Evolutionary conservation across 2,113 vertebrate genomes (phyloP), one percentile per base, ranked within the genome.

Genomic region (Proterorhinus semilunaris): DNA sequence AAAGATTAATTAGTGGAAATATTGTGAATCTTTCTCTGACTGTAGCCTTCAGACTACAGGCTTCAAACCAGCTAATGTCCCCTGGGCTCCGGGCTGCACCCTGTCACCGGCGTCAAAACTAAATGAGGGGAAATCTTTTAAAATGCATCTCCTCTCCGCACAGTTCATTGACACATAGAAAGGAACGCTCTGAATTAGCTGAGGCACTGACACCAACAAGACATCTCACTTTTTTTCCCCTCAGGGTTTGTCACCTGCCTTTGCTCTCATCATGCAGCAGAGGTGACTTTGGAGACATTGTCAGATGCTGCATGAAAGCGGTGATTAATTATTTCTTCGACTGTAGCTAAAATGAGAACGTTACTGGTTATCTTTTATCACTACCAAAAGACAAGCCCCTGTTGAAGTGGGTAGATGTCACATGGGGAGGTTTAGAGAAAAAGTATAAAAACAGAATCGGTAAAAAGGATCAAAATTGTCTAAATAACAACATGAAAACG

Each of bases 301-400:
- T 61, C 58, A 63, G 45, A n/a, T 2, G 16, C 15, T 15, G 42
- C 52, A 65, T 61, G 21, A 67, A 47, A 69, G 9, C 36, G 1
- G 4, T 42, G 15, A 45, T 62, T 62, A 43, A 62, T 62, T 59
- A 59, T 59, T 61, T 9, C 59, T 72, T 63, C 43, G 47, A 67
- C 64, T 71, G 54, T 53, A 10, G 50, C 4, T 21, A 27, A 10
- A 11, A 46, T 59, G 36, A 58, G 47, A 42, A 17, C 12, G 10
- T 16, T 54, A 17, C 45, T 66, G 69, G 13, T 45, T 64, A 61
- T 47, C 68, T 69, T 72, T 71, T 46, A 49, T 53, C 47, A 58
- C 63, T 16, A 50, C 52, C 72, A 62, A 78, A 74, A 68, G 62
- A 65, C 59, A 69, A 67, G n/a, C 21, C 10, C 46, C 15, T 69